phyloP scores from a whole-genome alignment of 2,888 invertebrate genomes.

The Crocallis elinguaria region DNA sequence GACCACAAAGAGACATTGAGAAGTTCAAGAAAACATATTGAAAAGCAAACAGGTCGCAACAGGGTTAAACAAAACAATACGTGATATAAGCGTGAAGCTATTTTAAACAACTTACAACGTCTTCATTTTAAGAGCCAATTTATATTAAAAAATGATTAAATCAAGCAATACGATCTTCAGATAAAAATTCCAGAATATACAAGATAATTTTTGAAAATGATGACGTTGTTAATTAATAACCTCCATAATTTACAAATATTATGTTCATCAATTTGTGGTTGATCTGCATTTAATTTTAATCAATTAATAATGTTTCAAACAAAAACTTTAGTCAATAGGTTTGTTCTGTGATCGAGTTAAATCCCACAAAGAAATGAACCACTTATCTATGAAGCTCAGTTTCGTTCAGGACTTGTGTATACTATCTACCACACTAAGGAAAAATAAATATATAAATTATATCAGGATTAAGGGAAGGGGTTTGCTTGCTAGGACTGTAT shows the following conservation, averaged over 20 bases:
- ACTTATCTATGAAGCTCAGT: conserved; percentile 75
- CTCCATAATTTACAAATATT: conserved; percentile 67
- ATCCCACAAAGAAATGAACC: conserved; percentile 73
- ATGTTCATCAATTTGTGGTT: conserved; percentile 71
- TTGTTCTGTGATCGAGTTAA: conserved; percentile 29
- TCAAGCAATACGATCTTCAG: background rate
- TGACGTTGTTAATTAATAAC: conserved; percentile 61
- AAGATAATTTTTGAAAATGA: conserved; percentile 49
- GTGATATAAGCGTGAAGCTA: conserved; percentile 76
- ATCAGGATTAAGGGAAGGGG: conserved; percentile 44
- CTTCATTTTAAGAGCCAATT: conserved; percentile 52
- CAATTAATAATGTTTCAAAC: conserved; percentile 24
- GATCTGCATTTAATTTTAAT: conserved; percentile 20
- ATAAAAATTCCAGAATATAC: background rate
- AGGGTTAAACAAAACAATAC: conserved; percentile 79
- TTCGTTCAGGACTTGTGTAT: conserved; percentile 76
- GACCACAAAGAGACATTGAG: conserved; percentile 56
- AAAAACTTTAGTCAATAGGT: conserved; percentile 19
- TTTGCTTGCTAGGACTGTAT: conserved; percentile 52
- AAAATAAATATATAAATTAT: conserved; percentile 39
- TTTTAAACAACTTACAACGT: conserved; percentile 55
- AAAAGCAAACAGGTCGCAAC: conserved; percentile 61
- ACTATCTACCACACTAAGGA: conserved; percentile 65
- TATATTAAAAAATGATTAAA: background rate
- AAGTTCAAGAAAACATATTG: conserved; percentile 39